Evolutionary conservation across 2,113 vertebrate species (phyloP), one percentile per base, ranked within the genome.

Genomic region (Emydocephalus ijimae): DNA sequence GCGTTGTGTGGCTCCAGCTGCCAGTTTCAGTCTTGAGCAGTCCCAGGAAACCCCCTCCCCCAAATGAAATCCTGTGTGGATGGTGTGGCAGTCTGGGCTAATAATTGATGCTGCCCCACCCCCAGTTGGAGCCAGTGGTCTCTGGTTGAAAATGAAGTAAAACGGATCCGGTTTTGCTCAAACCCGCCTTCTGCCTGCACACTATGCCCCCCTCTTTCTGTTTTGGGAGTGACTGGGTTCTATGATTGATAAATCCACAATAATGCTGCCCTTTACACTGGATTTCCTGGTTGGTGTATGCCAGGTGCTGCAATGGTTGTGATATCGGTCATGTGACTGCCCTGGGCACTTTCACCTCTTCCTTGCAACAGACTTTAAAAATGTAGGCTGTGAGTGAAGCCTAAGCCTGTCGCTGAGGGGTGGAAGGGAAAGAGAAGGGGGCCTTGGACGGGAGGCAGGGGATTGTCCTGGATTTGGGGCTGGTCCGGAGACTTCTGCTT

Each of bases 271-370:
- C 45, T 95, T 93, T 95, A 93, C 93, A 93, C 64, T 11, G 7
- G 69, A 12, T 56, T 45, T 54, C 86, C 56, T 87, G 7, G 52
- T 43, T 54, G 4, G 14, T 29, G 90, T 14, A 24, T 11, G 43
- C 55, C 61, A 96, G 94, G 90, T 91, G 45, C 94, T 91, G n/a
- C 43, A 85, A 88, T 59, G 20, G 57, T 90, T 87, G 88, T 93
- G 90, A 90, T 89, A 94, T 94, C 94, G 92, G 94, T 95, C 96
- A 96, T 50, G n/a, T 96, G 96, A 96, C 90, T 10, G n/a, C 52
- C 89, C 88, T 20, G 85, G 1, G 90, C 94, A 94, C 81, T 93
- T 39, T 93, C 94, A 94, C 95, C 96, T 95, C 61, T 94, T 93
- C 93, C 92, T 93, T 95, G 89, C 91, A 64, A 64, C 95, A 96